Evolutionary conservation across 2,797 vertebrate species (phyloP).

Genomic region (Nasua narica): DNA sequence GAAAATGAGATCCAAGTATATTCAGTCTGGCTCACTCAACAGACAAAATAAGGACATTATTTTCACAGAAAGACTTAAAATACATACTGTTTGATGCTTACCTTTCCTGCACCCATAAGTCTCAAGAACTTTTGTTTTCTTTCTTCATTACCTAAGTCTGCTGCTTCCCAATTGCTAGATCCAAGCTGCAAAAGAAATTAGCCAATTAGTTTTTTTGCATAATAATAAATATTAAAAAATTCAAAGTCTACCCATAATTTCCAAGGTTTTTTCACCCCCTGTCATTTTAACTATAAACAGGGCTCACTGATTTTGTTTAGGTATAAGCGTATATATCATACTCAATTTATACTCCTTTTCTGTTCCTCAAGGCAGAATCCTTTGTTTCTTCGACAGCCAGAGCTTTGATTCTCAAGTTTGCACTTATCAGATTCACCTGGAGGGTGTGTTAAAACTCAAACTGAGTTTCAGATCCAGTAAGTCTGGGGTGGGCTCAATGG

Average conservation of each 20-base stretch:
- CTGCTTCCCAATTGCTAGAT: conserved; percentile 90
- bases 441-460: not conserved
- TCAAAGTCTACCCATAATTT: conserved; percentile 16
- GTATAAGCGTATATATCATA: not conserved
- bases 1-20: not conserved
- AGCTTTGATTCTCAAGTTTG: not conserved
- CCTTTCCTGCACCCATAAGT: conserved; percentile 96
- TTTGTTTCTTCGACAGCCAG: not conserved
- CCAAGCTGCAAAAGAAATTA: conserved; percentile 84
- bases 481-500: not conserved
- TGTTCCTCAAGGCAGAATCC: not conserved
- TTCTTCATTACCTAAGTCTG: conserved; percentile 93
- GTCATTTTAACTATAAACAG: conserved; percentile 22
- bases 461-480: not conserved
- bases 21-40: not conserved
- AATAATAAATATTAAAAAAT: conserved; percentile 27
- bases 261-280: not conserved
- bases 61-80: conserved; percentile 19
- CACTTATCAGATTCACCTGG: not conserved
- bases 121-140: conserved; percentile 96
- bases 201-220: not conserved
- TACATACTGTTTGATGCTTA: conserved; percentile 73
- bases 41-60: not conserved
- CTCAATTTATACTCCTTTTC: conserved; percentile 8
- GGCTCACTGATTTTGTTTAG: not conserved